Evolutionary conservation across 2,888 invertebrate genomes (phyloP).

Genomic region (Hyposoter didymator): DNA sequence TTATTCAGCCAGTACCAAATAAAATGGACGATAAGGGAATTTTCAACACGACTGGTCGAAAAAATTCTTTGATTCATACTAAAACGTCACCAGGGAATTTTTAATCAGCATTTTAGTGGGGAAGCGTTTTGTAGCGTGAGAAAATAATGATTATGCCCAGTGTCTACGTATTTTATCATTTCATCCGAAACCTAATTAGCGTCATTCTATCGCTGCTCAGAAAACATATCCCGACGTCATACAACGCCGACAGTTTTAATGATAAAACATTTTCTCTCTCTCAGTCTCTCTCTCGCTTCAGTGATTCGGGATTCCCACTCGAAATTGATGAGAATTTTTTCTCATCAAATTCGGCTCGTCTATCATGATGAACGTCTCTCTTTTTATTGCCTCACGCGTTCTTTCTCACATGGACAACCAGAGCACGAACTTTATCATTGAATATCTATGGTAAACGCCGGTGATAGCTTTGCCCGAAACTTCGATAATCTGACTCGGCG

Average conservation of each 20-base stretch:
- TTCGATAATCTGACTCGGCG: slow-evolving; percentile 27
- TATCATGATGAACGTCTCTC: background rate
- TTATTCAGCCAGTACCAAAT: background rate
- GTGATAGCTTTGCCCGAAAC: slow-evolving; percentile 1
- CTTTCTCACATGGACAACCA: background rate
- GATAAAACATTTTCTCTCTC: slow-evolving; percentile 50
- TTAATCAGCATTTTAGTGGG: background rate
- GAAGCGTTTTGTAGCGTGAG: slow-evolving; percentile 26
- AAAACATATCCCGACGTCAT: slow-evolving; percentile 20
- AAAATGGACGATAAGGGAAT: too few relatives aligned
- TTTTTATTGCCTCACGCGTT: background rate
- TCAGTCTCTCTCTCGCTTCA: background rate
- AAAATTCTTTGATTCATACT: background rate
- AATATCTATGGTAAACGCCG: background rate
- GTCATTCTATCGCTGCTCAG: slow-evolving; percentile 44
- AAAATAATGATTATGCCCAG: slow-evolving; percentile 33
- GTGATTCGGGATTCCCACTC: slow-evolving; percentile 6
- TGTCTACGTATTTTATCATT: slow-evolving; percentile 27
- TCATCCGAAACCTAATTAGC: slow-evolving; percentile 53
- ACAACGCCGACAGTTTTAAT: slow-evolving; percentile 1
- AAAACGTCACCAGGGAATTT: background rate
- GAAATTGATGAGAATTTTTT: background rate
- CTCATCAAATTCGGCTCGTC: slow-evolving; percentile 16
- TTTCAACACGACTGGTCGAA: too few relatives aligned
- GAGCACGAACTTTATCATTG: background rate